Conservation (phyloP, 2,888 invertebrate genomes). For the Ophion obscuratus region DNA sequence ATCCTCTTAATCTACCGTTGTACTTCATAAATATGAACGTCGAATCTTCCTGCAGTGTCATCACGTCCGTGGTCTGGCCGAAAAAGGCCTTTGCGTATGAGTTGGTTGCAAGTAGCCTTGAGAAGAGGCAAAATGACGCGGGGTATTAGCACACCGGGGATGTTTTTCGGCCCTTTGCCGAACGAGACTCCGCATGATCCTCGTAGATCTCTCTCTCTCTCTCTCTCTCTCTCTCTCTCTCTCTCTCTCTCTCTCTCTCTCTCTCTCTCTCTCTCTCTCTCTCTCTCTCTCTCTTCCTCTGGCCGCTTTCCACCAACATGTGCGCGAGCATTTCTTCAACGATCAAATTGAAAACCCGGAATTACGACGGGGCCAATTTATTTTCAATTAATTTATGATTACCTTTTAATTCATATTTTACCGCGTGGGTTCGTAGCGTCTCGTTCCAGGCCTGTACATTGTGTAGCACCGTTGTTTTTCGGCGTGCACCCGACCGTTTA, state of each 20-base stretch:
- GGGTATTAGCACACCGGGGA: conserved; percentile 19
- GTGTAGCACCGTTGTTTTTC: neutral
- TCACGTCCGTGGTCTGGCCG: neutral
- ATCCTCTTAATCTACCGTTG: conserved; percentile 73
- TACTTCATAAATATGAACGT: conserved; percentile 76
- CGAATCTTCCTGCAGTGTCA: conserved; percentile 64
- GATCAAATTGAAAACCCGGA: conserved; percentile 79
- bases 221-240: neutral
- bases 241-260: neutral
- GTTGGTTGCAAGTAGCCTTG: conserved; percentile 30
- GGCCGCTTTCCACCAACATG: neutral
- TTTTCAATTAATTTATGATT: conserved; percentile 79
- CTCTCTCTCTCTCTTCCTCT: neutral
- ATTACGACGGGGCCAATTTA: conserved; percentile 77
- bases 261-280: conserved; percentile 5
- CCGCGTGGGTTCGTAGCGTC: neutral
- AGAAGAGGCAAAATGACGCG: conserved; percentile 10
- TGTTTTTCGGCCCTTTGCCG: conserved; percentile 42
- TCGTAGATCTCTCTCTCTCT: conserved; percentile 2
- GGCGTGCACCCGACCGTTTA: neutral
- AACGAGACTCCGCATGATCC: conserved; percentile 41
- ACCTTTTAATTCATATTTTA: conserved; percentile 65
- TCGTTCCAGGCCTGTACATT: neutral
- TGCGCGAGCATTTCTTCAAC: conserved; percentile 49
- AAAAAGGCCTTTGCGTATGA: conserved; percentile 44